Conservation (phyloP, 2,888 invertebrate genomes). For the Seladonia tumulorum region DNA sequence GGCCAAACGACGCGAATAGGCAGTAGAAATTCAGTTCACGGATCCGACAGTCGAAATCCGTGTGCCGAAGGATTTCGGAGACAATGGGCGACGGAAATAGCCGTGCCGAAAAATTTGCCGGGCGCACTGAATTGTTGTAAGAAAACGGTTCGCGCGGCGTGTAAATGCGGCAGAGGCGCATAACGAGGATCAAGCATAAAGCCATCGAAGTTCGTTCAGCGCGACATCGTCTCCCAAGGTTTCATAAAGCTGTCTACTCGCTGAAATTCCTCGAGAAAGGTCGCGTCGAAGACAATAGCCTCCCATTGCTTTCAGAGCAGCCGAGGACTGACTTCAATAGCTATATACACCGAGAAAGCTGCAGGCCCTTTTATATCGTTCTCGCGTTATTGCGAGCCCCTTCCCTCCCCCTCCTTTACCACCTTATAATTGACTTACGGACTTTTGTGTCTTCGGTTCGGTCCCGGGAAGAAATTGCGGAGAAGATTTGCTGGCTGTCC, state of each 20-base stretch:
- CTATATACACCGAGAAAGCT: constrained; percentile 30
- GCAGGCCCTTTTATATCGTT: constrained; percentile 42
- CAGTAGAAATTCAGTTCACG: background rate
- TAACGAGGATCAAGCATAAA: background rate
- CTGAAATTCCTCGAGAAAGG: background rate
- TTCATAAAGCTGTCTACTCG: constrained; percentile 26
- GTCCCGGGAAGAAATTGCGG: constrained; percentile 56
- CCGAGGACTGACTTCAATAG: constrained; percentile 17
- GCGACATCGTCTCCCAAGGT: background rate
- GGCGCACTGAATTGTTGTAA: too few species aligned
- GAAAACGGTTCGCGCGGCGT: background rate
- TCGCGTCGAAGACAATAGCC: constrained; percentile 34
- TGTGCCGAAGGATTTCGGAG: background rate
- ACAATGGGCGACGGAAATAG: background rate
- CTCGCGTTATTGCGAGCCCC: constrained; percentile 52
- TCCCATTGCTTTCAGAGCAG: constrained; percentile 19
- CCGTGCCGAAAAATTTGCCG: background rate
- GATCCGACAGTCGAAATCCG: background rate
- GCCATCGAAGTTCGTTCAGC: background rate
- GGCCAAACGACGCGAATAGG: background rate
- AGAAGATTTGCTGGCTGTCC: constrained; percentile 65
- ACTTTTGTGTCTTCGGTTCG: constrained; percentile 55
- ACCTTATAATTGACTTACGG: constrained; percentile 67
- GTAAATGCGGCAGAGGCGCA: background rate
- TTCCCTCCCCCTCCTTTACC: constrained; percentile 22